These are phyloP conservation scores for Seriola aureovittata DNA, from an alignment of 2,113 vertebrate species.

Conservation along the genomic window DNA sequence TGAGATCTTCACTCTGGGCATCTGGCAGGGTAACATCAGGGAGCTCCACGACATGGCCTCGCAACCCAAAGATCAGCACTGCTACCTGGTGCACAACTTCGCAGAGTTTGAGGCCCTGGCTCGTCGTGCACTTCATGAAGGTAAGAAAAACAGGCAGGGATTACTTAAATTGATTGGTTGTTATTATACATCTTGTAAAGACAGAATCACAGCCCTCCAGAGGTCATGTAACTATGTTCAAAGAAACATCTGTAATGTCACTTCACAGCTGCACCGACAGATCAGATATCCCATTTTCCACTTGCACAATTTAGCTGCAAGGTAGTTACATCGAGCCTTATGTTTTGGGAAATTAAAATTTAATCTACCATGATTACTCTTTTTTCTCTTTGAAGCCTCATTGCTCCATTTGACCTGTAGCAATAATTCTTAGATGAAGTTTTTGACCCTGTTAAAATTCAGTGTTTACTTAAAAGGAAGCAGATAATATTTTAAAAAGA, in stretches of 20 bases:
- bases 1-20: constrained; percentile 98
- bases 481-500: constrained; percentile 49
- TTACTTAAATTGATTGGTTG: neutral
- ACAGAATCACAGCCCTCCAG: neutral
- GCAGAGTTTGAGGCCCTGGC: constrained; percentile 97
- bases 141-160: constrained; percentile 75
- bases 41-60: constrained; percentile 99
- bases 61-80: constrained; percentile 95
- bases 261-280: neutral
- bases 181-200: constrained; percentile 1
- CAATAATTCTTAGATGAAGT: constrained; percentile 34
- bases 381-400: constrained; percentile 45
- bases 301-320: neutral
- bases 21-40: constrained; percentile 97
- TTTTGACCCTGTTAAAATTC: constrained; percentile 42
- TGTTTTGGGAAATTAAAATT: constrained; percentile 34
- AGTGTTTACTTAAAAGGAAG: constrained; percentile 46
- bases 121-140: constrained; percentile 95
- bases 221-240: constrained; percentile 5
- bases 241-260: constrained; percentile 20
- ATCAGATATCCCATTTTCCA: constrained; percentile 1
- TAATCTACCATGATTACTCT: neutral
- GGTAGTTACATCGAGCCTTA: neutral
- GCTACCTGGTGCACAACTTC: constrained; percentile 97
- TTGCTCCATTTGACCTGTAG: constrained; percentile 26